Evolutionary conservation across 2,888 invertebrate genomes (phyloP).

Genomic region (Aspidiotus destructor): DNA sequence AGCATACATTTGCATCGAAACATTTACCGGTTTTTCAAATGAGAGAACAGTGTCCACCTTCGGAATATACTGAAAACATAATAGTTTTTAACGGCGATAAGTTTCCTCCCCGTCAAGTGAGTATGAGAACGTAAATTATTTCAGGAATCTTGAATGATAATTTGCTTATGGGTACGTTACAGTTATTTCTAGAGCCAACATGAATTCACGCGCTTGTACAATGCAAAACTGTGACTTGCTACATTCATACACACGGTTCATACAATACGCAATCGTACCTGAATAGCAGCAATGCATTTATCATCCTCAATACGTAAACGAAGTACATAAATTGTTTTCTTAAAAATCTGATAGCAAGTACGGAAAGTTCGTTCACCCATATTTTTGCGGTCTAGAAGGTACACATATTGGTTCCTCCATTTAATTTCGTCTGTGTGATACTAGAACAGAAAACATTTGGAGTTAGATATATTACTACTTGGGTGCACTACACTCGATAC

Average conservation of each 20-base stretch:
- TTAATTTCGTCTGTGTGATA: background rate
- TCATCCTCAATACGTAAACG: constrained; percentile 3
- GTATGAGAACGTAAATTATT: too few relatives aligned
- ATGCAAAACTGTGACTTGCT: too few relatives aligned
- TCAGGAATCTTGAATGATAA: too few relatives aligned
- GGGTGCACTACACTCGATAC: too few relatives aligned
- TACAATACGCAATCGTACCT: background rate
- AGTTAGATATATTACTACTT: background rate
- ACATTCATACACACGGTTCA: too few relatives aligned
- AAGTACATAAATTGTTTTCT: background rate
- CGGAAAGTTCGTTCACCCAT: background rate
- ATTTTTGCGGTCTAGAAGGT: background rate
- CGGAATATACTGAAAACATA: background rate
- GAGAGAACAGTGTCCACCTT: background rate
- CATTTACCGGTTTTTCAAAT: background rate
- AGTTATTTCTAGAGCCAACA: too few relatives aligned
- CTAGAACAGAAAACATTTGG: background rate
- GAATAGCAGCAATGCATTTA: background rate
- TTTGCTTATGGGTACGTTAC: too few relatives aligned
- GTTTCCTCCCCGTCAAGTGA: too few relatives aligned
- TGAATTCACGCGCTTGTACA: too few relatives aligned
- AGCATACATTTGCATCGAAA: background rate
- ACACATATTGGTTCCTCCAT: background rate
- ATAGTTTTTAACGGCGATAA: background rate
- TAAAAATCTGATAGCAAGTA: background rate